Percentiles rank a stretch among this genome's conserved stretches.
Conservation (phyloP, 2,888 invertebrate species). For the Nipponacmea schrenckii region DNA sequence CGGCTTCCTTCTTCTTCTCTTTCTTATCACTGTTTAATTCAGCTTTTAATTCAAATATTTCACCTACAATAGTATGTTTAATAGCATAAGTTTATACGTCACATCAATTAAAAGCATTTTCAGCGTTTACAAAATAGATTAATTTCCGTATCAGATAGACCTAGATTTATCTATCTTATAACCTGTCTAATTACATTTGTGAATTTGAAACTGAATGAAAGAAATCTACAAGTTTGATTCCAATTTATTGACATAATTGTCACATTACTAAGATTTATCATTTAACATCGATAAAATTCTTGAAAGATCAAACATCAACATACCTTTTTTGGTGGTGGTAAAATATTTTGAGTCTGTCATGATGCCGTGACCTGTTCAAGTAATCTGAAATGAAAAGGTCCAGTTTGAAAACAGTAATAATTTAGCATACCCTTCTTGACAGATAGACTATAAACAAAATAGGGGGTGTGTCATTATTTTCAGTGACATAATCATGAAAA, state of each 20-base stretch:
- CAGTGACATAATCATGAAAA: background rate
- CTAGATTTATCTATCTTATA: too few relatives aligned
- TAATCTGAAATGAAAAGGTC: background rate
- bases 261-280: too few relatives aligned
- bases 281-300: background rate
- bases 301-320: constrained; percentile 13
- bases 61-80: constrained; percentile 72
- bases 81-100: too few relatives aligned
- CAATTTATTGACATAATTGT: too few relatives aligned
- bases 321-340: constrained; percentile 96
- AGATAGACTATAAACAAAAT: too few relatives aligned
- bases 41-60: constrained; percentile 98
- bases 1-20: constrained; percentile 99
- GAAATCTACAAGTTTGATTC: too few relatives aligned
- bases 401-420: background rate
- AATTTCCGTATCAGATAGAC: too few relatives aligned
- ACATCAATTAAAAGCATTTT: too few relatives aligned
- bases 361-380: constrained; percentile 52
- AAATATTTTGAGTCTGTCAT: constrained; percentile 99
- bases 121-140: too few relatives aligned
- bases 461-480: background rate
- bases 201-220: too few relatives aligned
- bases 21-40: constrained; percentile 99
- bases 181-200: too few relatives aligned
- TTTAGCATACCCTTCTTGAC: too few relatives aligned